These are phyloP conservation scores for Agonopterix alstromeriana DNA, from an alignment of 2,888 invertebrate genomes.

Conservation along the genomic window DNA sequence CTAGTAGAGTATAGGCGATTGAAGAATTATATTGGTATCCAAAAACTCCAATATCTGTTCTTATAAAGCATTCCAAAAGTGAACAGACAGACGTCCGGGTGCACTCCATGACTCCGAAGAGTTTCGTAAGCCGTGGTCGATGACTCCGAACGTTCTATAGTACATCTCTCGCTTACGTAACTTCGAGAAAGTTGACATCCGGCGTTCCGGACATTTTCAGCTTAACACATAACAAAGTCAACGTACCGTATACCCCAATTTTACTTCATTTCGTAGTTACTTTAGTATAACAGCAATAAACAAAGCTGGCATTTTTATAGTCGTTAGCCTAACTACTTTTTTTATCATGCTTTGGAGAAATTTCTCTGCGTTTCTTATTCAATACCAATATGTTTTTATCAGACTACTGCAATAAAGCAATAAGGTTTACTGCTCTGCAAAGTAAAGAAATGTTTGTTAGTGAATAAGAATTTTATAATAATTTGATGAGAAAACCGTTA, in stretches of 20 bases:
- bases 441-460: too few relatives aligned
- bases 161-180: conserved; percentile 68
- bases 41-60: conserved; percentile 11
- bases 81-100: conserved; percentile 38
- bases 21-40: background rate
- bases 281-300: background rate
- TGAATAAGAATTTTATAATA: too few relatives aligned
- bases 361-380: too few relatives aligned
- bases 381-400: too few relatives aligned
- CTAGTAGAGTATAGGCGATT: too few relatives aligned
- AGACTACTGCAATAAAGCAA: too few relatives aligned
- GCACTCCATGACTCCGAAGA: conserved; percentile 35
- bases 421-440: too few relatives aligned
- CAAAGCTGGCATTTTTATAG: background rate
- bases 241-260: conserved; percentile 34
- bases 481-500: too few relatives aligned
- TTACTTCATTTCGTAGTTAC: background rate
- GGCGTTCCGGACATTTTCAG: conserved; percentile 39
- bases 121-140: conserved; percentile 75
- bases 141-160: conserved; percentile 73
- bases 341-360: too few relatives aligned
- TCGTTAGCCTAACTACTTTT: too few relatives aligned
- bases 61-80: conserved; percentile 16
- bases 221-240: conserved; percentile 22
- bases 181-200: conserved; percentile 74